Percentiles rank a stretch among this genome's conserved stretches.
These are phyloP conservation scores for Microctonus aethiopoides DNA, from an alignment of 2,888 invertebrate genomes.

Conservation along the genomic window DNA sequence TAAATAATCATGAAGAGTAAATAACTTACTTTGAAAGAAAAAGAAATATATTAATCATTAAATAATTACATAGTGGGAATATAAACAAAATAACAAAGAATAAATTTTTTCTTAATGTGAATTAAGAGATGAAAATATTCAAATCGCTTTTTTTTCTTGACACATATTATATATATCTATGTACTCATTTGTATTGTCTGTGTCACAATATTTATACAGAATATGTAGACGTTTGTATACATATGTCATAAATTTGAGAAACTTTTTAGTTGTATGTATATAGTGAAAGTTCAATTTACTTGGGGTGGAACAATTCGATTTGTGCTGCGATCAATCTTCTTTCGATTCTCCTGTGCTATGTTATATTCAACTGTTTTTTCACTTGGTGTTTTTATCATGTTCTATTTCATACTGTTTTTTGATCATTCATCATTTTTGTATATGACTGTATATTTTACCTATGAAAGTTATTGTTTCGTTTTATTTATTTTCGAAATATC, in stretches of 20 bases:
- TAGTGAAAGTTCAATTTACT: conserved; percentile 8
- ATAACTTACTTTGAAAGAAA: no score
- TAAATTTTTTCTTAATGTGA: no score
- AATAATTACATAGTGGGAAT: no score
- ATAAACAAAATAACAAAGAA: no score
- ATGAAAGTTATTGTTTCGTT: background rate
- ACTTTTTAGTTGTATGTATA: background rate
- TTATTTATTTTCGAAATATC: background rate
- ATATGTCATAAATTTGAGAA: background rate
- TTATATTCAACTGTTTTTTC: conserved; percentile 13
- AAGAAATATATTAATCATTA: no score
- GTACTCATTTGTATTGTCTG: background rate
- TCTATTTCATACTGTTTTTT: background rate
- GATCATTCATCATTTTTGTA: no score
- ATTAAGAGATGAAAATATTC: background rate
- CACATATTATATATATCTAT: background rate
- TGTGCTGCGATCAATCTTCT: conserved; percentile 18
- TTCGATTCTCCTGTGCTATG: conserved; percentile 33
- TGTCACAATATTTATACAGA: background rate
- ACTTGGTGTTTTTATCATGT: no score
- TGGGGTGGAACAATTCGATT: conserved; percentile 5
- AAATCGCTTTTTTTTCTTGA: background rate
- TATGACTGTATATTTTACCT: no score
- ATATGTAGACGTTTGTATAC: background rate
- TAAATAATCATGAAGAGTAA: no score